A percentile compares a stretch with the other conserved stretches of the same genome.
These are phyloP conservation scores for Eristalinus sepulchralis DNA, from an alignment of 2,888 invertebrate genomes.

Conservation along the genomic window DNA sequence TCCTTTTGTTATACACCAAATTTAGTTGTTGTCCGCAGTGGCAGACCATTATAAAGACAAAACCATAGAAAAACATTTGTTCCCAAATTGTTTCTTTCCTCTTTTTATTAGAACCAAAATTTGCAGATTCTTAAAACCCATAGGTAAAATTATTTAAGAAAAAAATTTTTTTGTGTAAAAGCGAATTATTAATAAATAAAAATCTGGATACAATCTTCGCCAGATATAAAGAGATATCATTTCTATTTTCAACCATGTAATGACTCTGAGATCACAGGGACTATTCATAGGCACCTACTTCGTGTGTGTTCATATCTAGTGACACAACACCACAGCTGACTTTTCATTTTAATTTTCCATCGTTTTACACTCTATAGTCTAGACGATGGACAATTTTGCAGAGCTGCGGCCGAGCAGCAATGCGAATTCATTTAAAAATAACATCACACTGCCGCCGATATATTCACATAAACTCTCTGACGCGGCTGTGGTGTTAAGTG, in stretches of 20 bases:
- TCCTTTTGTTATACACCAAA: too few relatives aligned
- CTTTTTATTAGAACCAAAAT: background rate
- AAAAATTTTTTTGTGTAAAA: background rate
- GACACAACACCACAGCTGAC: slow-evolving; percentile 20
- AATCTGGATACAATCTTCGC: background rate
- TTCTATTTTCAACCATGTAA: slow-evolving; percentile 30
- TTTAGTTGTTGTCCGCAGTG: too few relatives aligned
- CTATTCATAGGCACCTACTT: slow-evolving; percentile 20
- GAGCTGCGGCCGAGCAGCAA: background rate
- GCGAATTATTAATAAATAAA: background rate
- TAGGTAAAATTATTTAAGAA: background rate
- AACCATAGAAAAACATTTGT: too few relatives aligned
- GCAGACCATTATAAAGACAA: too few relatives aligned
- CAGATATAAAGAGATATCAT: slow-evolving; percentile 21
- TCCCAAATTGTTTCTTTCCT: background rate
- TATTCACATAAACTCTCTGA: background rate
- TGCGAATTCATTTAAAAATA: slow-evolving; percentile 43
- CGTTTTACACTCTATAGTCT: background rate
- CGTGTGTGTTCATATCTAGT: slow-evolving; percentile 9
- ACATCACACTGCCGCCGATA: background rate
- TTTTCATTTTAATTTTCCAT: slow-evolving; percentile 11
- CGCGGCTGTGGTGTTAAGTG: background rate
- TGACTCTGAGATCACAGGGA: slow-evolving; percentile 36
- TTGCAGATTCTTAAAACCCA: background rate
- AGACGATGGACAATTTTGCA: background rate